Conservation (phyloP, 2,797 vertebrate species). For the Melanotaenia trifasciata region DNA sequence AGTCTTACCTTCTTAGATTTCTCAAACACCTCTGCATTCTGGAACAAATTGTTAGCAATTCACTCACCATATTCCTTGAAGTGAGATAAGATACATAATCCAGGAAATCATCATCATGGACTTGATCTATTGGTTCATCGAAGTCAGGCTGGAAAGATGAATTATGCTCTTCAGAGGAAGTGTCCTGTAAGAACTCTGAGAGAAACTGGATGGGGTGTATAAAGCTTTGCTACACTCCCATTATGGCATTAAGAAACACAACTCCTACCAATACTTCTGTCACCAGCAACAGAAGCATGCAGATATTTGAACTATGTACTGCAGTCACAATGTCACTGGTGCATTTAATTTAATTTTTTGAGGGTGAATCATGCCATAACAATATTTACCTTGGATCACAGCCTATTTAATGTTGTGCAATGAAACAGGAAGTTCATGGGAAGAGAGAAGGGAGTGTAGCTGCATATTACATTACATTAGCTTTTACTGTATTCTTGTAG, state of each 20-base stretch:
- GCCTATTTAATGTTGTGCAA: constrained; percentile 45
- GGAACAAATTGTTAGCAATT: no score
- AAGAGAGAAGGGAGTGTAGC: constrained; percentile 36
- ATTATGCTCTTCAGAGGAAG: no score
- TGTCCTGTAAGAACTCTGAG: no score
- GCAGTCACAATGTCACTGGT: constrained; percentile 5
- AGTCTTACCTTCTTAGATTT: no score
- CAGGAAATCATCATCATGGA: no score
- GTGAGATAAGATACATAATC: no score
- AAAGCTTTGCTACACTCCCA: background rate
- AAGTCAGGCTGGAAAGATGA: no score
- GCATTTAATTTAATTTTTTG: constrained; percentile 11
- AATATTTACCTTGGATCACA: constrained; percentile 47
- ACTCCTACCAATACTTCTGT: background rate
- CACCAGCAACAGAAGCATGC: constrained; percentile 4
- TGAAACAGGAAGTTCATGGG: constrained; percentile 40
- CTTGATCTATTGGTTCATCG: no score
- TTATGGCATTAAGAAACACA: background rate
- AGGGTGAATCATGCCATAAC: constrained; percentile 52
- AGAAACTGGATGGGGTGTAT: no score
- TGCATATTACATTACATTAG: constrained; percentile 5
- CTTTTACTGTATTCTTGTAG: constrained; percentile 4
- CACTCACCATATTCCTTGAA: no score
- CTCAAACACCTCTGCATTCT: no score
- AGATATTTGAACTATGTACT: constrained; percentile 15